Evolutionary conservation across 2,888 invertebrate genomes (phyloP).

Genomic region (Beris chalybata): DNA sequence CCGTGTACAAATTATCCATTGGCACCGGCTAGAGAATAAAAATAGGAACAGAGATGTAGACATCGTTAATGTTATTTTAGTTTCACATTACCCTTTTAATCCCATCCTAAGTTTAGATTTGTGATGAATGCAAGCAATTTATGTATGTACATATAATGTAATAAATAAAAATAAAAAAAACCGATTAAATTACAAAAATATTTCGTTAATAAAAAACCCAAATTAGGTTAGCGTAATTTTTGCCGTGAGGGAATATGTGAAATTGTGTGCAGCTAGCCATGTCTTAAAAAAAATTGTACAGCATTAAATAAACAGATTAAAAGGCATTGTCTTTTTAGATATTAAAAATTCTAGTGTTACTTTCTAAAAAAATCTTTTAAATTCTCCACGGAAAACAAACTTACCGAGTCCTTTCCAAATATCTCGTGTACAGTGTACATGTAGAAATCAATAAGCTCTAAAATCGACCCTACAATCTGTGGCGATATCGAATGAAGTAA

Average conservation of each 20-base stretch:
- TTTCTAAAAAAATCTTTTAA: too few species aligned
- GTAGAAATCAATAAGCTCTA: slow-evolving; percentile 92
- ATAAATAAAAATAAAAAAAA: slow-evolving; percentile 30
- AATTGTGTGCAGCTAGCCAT: too few species aligned
- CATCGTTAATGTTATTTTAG: not conserved
- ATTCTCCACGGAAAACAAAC: slow-evolving; percentile 36
- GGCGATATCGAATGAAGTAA: slow-evolving; percentile 86
- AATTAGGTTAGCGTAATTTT: not conserved
- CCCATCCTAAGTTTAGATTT: slow-evolving; percentile 17
- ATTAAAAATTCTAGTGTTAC: too few species aligned
- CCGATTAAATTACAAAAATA: not conserved
- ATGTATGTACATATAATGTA: not conserved
- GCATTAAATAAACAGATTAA: not conserved
- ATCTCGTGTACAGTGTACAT: slow-evolving; percentile 85
- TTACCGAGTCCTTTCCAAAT: slow-evolving; percentile 75
- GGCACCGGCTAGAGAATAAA: slow-evolving; percentile 33
- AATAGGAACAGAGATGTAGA: slow-evolving; percentile 1
- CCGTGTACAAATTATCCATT: slow-evolving; percentile 36
- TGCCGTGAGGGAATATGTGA: not conserved
- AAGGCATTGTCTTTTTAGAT: too few species aligned
- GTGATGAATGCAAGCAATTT: slow-evolving; percentile 20
- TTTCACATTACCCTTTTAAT: slow-evolving; percentile 26
- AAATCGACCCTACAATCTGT: slow-evolving; percentile 88
- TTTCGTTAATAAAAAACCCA: not conserved
- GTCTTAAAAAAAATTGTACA: not conserved